Percentiles rank a stretch among this genome's conserved stretches.
Evolutionary conservation across 1,140 invertebrate genomes (phyloP).

Genomic region (Temnothorax longispinosus): DNA sequence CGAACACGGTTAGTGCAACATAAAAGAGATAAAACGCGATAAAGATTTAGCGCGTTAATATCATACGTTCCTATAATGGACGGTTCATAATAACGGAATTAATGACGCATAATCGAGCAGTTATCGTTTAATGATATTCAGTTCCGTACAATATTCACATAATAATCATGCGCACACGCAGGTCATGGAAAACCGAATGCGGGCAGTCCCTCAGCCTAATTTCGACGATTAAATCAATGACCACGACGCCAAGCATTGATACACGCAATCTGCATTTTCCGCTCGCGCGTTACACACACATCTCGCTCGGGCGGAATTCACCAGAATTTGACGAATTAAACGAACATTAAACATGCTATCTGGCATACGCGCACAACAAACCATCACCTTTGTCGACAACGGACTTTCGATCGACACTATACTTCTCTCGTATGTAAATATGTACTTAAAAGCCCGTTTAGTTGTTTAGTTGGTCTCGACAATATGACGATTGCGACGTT

Average conservation of each 20-base stretch:
- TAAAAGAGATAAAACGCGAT: background rate
- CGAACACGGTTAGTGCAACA: background rate
- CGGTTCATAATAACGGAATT: conserved; percentile 41
- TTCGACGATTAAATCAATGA: conserved; percentile 41
- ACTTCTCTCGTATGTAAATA: conserved; percentile 78
- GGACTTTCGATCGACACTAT: conserved; percentile 40
- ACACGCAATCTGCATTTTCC: conserved; percentile 41
- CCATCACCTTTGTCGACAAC: background rate
- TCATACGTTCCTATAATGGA: conserved; percentile 8
- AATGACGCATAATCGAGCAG: conserved; percentile 48
- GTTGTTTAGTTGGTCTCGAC: conserved; percentile 79
- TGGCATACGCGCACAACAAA: background rate
- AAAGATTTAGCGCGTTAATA: background rate
- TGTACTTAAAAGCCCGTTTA: conserved; percentile 78
- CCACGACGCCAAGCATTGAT: conserved; percentile 36
- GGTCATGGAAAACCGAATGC: background rate
- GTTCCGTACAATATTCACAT: conserved; percentile 54
- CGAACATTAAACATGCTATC: background rate
- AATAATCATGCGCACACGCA: conserved; percentile 27
- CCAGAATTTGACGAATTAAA: background rate
- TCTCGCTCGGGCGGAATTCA: background rate
- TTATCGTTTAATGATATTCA: conserved; percentile 60
- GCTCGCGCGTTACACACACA: background rate
- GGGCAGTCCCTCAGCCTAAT: conserved; percentile 27
- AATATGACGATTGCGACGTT: conserved; percentile 73